phyloP scores from a whole-genome alignment of 1,140 invertebrate genomes.

The Musca domestica region DNA sequence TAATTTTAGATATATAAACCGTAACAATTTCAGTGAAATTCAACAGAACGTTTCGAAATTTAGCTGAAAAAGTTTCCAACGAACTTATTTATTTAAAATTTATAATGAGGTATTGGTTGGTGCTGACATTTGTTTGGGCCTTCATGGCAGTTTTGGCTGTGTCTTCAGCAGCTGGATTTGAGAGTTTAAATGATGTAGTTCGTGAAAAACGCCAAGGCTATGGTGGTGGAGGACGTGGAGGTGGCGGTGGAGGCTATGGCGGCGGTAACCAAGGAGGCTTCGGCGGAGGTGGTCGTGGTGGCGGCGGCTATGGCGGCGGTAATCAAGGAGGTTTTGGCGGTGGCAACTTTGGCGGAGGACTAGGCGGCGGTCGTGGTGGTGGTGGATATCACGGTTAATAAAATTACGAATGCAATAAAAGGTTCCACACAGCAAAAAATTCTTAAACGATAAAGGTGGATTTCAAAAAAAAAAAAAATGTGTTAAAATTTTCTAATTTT shows the following conservation, averaged over 20 bases:
- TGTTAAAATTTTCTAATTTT: too few species aligned
- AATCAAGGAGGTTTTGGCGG: background rate
- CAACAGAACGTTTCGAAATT: too few species aligned
- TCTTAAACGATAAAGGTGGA: too few species aligned
- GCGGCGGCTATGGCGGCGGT: background rate
- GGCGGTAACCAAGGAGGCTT: background rate
- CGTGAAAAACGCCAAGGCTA: background rate
- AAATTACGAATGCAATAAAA: background rate
- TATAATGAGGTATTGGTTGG: too few species aligned
- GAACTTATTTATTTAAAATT: too few species aligned
- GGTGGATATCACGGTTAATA: background rate
- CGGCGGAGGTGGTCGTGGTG: background rate
- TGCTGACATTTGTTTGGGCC: constrained; percentile 33
- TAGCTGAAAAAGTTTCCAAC: too few species aligned
- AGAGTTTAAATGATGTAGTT: background rate
- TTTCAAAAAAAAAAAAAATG: too few species aligned
- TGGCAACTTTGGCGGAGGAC: background rate
- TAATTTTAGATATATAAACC: too few species aligned
- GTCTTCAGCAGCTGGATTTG: background rate
- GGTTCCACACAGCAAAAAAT: background rate
- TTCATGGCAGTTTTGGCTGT: background rate
- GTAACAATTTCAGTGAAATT: too few species aligned
- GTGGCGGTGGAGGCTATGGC: background rate
- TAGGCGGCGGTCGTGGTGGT: background rate
- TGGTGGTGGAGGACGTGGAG: background rate